Base-by-base conservation (phyloP, 2,113 vertebrate species). In the Macquaria australasica region DNA sequence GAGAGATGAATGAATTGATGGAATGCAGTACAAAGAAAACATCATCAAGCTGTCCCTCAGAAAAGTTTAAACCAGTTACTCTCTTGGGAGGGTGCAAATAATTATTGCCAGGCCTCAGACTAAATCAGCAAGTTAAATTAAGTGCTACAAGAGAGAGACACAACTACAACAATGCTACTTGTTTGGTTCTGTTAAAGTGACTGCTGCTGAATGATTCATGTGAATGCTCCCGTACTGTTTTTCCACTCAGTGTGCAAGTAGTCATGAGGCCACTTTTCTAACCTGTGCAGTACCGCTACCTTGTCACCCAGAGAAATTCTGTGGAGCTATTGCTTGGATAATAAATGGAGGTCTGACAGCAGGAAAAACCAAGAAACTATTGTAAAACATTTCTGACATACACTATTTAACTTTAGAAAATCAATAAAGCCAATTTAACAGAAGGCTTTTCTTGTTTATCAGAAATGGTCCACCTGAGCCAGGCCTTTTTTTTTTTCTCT, bases 301-400 rank as follows among this genome's bases (percentile, higher is more conserved):
- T 37, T 41, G 51, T 83, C 76, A 83, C 59, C 28, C 1, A n/a
- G 8, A 80, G 20, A 53, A 39, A 77, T 25, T 53, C 66, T 45
- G 41, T 39, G 14, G 41, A 39, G 55, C n/a, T 16, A 8, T 34
- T 64, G 48, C 45, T 67, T 60, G 23, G 51, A 84, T 43, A 76
- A 81, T 73, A 76, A 76, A 85, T 77, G 39, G 39, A 73, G 20
- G 87, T 63, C 31, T 1, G 63, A 74, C 68, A 73, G 58, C 37
- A 81, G 63, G 28, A 39, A 79, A 84, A 87, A 81, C 28, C 53
- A 43, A 76, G 53, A 25, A 74, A 67, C 56, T 85, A 50, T 53
- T 89, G 88, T 86, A 89, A 90, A 90, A 82, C 77, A 83, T 89
- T 89, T 84, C 85, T 87, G 83, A 88, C 85, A 85, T 76, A 56